These are phyloP conservation scores for Ophthalmolycus amberensis DNA, from an alignment of 2,113 vertebrate genomes.

Conservation along the genomic window DNA sequence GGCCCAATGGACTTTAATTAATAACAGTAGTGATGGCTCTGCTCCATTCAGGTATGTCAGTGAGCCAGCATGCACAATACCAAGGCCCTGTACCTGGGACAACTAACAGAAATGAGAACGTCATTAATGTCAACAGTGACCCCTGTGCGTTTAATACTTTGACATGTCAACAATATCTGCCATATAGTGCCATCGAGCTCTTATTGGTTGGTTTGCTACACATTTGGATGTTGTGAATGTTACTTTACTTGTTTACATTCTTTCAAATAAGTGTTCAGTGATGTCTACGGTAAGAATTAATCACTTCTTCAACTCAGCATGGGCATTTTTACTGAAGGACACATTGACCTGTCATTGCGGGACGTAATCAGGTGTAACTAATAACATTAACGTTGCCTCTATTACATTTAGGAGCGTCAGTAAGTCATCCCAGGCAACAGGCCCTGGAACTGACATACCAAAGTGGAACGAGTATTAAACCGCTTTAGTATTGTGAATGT, in stretches of 20 bases:
- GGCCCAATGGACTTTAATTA: neutral
- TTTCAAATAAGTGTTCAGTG: neutral
- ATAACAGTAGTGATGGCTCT: neutral
- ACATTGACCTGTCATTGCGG: neutral
- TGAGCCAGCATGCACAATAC: neutral
- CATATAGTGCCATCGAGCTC: neutral
- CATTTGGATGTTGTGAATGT: neutral
- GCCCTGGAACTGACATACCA: conserved; percentile 3
- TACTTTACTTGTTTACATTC: neutral
- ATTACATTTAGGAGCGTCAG: conserved; percentile 9
- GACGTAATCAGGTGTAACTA: neutral
- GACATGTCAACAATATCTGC: neutral
- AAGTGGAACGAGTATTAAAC: neutral
- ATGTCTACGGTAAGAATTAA: neutral
- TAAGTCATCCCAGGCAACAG: neutral
- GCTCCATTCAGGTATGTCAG: neutral
- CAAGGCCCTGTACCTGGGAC: neutral
- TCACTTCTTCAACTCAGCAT: neutral
- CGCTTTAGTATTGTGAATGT: neutral
- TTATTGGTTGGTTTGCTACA: neutral
- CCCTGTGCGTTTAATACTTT: neutral
- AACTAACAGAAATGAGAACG: neutral
- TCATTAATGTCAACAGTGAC: neutral
- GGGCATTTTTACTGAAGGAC: neutral
- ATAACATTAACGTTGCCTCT: conserved; percentile 19